Conservation (phyloP, 2,113 vertebrate genomes). For the Sphaerodactylus townsendi region DNA sequence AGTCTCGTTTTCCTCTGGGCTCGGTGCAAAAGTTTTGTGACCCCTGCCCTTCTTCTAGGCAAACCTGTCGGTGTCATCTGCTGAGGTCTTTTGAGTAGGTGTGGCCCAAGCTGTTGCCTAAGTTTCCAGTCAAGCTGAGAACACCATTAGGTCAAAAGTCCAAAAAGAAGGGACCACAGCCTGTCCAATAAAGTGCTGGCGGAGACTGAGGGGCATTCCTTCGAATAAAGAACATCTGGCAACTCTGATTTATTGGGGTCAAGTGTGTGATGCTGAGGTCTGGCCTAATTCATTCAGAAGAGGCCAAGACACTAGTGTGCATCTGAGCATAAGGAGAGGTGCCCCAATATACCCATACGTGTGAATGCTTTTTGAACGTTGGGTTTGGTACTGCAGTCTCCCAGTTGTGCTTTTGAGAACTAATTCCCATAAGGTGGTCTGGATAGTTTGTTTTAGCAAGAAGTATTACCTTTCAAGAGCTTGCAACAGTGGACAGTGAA, state of each 20-base stretch:
- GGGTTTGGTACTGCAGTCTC: not conserved
- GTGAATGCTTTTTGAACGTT: not conserved
- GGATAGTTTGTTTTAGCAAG: not conserved
- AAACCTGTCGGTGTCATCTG: not conserved
- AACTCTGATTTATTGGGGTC: slow-evolving; percentile 22
- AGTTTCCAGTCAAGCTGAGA: slow-evolving; percentile 1
- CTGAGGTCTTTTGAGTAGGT: not conserved
- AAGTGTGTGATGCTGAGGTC: slow-evolving; percentile 2
- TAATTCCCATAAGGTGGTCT: not conserved
- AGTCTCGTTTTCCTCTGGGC: not conserved
- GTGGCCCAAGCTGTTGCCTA: not conserved
- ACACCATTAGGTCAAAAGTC: slow-evolving; percentile 1
- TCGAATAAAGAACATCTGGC: slow-evolving; percentile 10
- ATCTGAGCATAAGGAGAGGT: not conserved
- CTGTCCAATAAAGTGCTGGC: not conserved
- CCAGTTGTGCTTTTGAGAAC: not conserved
- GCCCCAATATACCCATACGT: not conserved
- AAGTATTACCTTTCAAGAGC: not conserved
- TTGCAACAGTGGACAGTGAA: too few species aligned
- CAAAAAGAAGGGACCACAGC: not conserved
- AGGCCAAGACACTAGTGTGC: not conserved
- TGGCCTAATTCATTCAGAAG: not conserved
- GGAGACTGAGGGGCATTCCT: not conserved
- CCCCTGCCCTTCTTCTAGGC: not conserved
- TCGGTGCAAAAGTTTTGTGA: not conserved